phyloP scores from a whole-genome alignment of 2,888 invertebrate genomes.

The Omphaloscelis lunosa region DNA sequence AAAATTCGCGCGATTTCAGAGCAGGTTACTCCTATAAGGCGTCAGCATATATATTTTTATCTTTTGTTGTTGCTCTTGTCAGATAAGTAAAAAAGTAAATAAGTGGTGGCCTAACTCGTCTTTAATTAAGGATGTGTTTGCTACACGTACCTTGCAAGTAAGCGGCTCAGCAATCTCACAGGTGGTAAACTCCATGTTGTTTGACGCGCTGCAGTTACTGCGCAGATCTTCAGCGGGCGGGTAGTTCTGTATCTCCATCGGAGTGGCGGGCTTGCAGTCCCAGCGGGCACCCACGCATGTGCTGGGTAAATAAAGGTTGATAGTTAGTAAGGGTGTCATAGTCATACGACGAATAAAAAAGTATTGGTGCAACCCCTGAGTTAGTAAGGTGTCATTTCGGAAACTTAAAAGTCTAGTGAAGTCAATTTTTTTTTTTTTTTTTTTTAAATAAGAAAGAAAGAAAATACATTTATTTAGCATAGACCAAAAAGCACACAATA shows the following conservation, averaged over 20 bases:
- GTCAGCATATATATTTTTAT: too few species aligned
- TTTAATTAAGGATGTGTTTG: background rate
- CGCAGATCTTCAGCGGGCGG: slow-evolving; percentile 92
- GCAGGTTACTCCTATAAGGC: too few species aligned
- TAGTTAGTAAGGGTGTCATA: background rate
- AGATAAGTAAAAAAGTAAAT: background rate
- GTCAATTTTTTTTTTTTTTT: too few species aligned
- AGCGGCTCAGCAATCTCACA: slow-evolving; percentile 94
- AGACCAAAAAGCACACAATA: too few species aligned
- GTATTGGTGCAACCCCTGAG: too few species aligned
- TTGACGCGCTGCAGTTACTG: slow-evolving; percentile 91
- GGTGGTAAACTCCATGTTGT: slow-evolving; percentile 94
- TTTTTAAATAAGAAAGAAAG: too few species aligned
- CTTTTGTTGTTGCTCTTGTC: background rate
- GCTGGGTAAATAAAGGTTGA: slow-evolving; percentile 74
- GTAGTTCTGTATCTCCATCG: slow-evolving; percentile 91
- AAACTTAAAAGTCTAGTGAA: too few species aligned
- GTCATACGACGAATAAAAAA: too few species aligned
- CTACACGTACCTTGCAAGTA: slow-evolving; percentile 93
- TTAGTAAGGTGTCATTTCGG: too few species aligned
- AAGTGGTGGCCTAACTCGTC: background rate
- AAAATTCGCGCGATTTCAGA: too few species aligned
- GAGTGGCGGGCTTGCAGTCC: slow-evolving; percentile 93
- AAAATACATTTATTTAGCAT: too few species aligned
- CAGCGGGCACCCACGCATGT: slow-evolving; percentile 93